phyloP scores from a whole-genome alignment of 2,888 invertebrate genomes.

The Ennomos quercinarius region DNA sequence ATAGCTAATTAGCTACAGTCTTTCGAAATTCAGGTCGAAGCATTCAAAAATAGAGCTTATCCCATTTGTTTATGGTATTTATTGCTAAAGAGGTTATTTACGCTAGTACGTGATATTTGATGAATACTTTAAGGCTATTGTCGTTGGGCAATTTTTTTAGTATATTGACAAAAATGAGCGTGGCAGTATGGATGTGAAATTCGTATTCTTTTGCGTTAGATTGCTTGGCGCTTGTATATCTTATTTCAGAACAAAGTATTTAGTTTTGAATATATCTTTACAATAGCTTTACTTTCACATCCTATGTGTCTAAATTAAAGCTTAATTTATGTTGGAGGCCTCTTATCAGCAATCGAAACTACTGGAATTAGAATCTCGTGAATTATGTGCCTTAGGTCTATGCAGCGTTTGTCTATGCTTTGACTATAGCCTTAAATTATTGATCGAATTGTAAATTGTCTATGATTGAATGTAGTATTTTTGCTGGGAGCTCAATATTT shows the following conservation, averaged over 20 bases:
- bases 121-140: conserved; percentile 20
- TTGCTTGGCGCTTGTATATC: too few relatives aligned
- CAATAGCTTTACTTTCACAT: background rate
- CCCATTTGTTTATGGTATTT: too few relatives aligned
- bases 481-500: conserved; percentile 31
- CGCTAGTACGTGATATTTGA: conserved; percentile 4
- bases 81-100: too few relatives aligned
- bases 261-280: background rate
- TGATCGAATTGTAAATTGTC: conserved; percentile 12
- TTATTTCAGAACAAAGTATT: background rate
- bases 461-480: conserved; percentile 15
- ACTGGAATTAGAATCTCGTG: too few relatives aligned
- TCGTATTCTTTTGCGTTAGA: too few relatives aligned
- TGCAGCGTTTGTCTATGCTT: background rate
- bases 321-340: too few relatives aligned
- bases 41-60: too few relatives aligned
- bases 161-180: too few relatives aligned
- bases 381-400: background rate
- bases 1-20: background rate
- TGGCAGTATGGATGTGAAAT: too few relatives aligned
- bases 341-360: too few relatives aligned
- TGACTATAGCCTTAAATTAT: conserved; percentile 18
- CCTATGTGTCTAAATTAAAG: background rate
- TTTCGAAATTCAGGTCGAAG: background rate
- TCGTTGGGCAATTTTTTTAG: background rate